These are phyloP conservation scores for Blastobasis adustella DNA, from an alignment of 2,888 invertebrate species.

Conservation along the genomic window DNA sequence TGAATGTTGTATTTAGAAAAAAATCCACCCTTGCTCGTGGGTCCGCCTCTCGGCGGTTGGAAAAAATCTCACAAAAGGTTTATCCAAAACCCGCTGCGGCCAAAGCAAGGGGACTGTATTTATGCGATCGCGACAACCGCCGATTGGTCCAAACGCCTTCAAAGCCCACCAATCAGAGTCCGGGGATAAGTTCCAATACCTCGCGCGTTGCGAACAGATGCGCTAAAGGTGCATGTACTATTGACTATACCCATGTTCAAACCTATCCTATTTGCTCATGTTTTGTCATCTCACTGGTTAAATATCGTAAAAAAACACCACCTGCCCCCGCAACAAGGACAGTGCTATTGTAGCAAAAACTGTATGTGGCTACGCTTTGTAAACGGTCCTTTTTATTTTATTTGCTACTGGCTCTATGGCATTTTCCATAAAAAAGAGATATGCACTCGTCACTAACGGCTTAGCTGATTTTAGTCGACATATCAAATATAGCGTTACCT, in stretches of 20 bases:
- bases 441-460: too few species aligned
- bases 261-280: constrained; percentile 25
- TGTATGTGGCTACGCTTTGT: not conserved
- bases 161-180: constrained; percentile 39
- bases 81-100: too few species aligned
- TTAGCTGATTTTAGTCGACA: too few species aligned
- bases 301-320: constrained; percentile 33
- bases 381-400: not conserved
- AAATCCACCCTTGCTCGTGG: too few species aligned
- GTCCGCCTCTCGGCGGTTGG: too few species aligned
- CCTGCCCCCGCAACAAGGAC: constrained; percentile 24
- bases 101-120: constrained; percentile 32
- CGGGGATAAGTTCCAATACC: constrained; percentile 41
- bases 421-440: not conserved
- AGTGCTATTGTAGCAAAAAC: not conserved
- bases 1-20: too few species aligned
- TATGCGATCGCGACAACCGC: constrained; percentile 25
- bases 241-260: constrained; percentile 9
- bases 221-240: constrained; percentile 44
- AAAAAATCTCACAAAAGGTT: too few species aligned
- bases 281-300: constrained; percentile 27
- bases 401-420: not conserved
- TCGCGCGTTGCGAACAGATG: constrained; percentile 43
- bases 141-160: constrained; percentile 40
- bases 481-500: too few species aligned